Evolutionary conservation across 2,113 vertebrate species (phyloP), one percentile per base, ranked within the genome.

Genomic region (Oriolus oriolus): DNA sequence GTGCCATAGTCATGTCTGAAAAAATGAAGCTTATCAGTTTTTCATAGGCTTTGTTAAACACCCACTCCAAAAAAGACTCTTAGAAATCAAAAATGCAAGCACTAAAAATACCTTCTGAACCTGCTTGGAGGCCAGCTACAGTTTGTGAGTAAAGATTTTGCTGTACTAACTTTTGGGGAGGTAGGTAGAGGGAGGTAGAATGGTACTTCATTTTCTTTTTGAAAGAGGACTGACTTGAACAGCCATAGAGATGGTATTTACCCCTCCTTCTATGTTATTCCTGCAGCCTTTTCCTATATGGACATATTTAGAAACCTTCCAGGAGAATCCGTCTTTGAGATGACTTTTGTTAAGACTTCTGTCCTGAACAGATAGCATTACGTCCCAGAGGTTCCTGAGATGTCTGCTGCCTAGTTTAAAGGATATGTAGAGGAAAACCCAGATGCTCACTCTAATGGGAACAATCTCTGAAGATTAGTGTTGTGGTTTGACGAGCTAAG

Each of bases 61-160:
- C 1, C 2, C 0, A 1, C 18, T 80, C n/a, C 20, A 80, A 53
- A 47, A 85, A 93, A 61, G n/a, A 74, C 5, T 1, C 11, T 57
- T 23, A 80, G 9, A 86, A 53, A 76, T 83, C 18, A 77, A 45
- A 63, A 96, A 57, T 9, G 65, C 12, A 54, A 45, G 7, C 5
- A 31, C 16, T 56, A 49, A 76, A 87, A 93, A 41, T 45, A 61
- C 4, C 15, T 73, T 54, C 61, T 73, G n/a, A 91, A 83, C 6
- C 6, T 42, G 4, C 27, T 33, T 64, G 60, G 20, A 35, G 11
- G 22, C 16, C 47, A 64, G 27, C 2, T 71, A 13, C 4, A 63
- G 14, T 71, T 87, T 45, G 7, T 45, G 31, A 84, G 15, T 31
- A 84, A 82, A 71, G 14, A 71, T 54, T 76, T 90, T 76, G 3